Evolutionary conservation across 2,797 vertebrate species (phyloP).

Genomic region (Peromyscus aztecus): DNA sequence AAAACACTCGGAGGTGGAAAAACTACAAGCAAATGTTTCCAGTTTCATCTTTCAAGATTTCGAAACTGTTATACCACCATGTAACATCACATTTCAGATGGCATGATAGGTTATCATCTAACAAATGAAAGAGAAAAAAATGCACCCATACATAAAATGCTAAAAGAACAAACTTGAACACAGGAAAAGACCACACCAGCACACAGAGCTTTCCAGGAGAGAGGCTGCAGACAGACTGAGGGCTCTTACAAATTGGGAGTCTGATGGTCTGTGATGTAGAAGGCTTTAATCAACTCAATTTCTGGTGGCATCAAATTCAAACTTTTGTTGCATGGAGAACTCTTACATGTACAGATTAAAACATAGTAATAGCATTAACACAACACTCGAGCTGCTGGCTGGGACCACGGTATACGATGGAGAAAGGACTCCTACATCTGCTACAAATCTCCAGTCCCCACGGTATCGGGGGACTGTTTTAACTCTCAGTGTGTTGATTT

Average conservation of each 20-base stretch:
- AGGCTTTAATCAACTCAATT: constrained; percentile 30
- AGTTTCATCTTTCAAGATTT: constrained; percentile 80
- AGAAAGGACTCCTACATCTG: constrained; percentile 76
- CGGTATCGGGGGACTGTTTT: constrained; percentile 69
- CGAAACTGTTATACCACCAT: constrained; percentile 71
- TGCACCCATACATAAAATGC: constrained; percentile 44
- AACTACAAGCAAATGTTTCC: constrained; percentile 81
- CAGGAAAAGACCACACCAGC: not conserved
- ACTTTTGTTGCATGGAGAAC: constrained; percentile 40
- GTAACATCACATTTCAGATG: constrained; percentile 66
- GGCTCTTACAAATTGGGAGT: not conserved
- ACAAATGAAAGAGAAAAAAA: constrained; percentile 55
- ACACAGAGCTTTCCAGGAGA: not conserved
- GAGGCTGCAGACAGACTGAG: not conserved
- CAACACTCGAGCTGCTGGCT: constrained; percentile 25
- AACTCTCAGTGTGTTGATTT: constrained; percentile 70
- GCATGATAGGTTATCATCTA: constrained; percentile 54
- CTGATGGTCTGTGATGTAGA: not conserved
- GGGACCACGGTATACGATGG: not conserved
- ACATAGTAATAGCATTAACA: not conserved
- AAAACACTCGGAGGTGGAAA: constrained; percentile 73
- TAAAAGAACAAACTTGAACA: not conserved
- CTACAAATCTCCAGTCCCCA: constrained; percentile 81
- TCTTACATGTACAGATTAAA: constrained; percentile 27
- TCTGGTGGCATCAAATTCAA: constrained; percentile 19